Evolutionary conservation across 2,113 vertebrate species (phyloP), one percentile per base, ranked within the genome.

Genomic region (human): DNA sequence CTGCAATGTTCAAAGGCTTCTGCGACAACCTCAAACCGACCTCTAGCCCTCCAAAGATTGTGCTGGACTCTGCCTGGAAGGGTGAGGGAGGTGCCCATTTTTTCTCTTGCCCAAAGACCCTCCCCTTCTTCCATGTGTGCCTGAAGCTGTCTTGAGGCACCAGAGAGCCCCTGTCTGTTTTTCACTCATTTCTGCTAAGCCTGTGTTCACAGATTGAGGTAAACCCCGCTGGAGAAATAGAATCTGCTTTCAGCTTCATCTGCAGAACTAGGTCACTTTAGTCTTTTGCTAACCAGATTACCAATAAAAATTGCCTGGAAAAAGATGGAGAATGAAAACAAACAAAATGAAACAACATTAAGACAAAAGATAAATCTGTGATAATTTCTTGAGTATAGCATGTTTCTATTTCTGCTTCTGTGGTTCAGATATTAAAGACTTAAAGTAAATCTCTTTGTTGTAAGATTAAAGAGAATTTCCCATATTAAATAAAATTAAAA

Each of bases 391-490:
- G n/a, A 79, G 78, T 13, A 17, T 6, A 27, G 25, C 66, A 7
- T 30, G n/a, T 59, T 78, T 89, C 66, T 94, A 27, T 95, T 96
- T 96, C 43, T 64, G n/a, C n/a, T n/a, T 89, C 17, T 38, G 38
- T 32, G 66, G 57, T 32, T 94, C 73, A 90, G 66, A 82, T 16
- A 14, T 92, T 40, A 55, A 90, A 93, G 86, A 84, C 55, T 96
- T 84, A 75, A 81, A 59, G 72, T 61, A 80, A 70, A 64, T 40
- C 70, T 59, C 59, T 92, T 20, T 83, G 43, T 73, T 93, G 66
- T 82, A 68, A 89, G 89, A 93, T 59, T 85, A 98, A 96, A 79
- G 85, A 55, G 82, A 93, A 82, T 32, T 85, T 82, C 45, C 86
- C 68, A 55, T 43, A 81, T 43, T 89, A 68, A 93, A 73, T 61